Conservation (phyloP, 1,140 invertebrate species). For the Choristoneura fumiferana region DNA sequence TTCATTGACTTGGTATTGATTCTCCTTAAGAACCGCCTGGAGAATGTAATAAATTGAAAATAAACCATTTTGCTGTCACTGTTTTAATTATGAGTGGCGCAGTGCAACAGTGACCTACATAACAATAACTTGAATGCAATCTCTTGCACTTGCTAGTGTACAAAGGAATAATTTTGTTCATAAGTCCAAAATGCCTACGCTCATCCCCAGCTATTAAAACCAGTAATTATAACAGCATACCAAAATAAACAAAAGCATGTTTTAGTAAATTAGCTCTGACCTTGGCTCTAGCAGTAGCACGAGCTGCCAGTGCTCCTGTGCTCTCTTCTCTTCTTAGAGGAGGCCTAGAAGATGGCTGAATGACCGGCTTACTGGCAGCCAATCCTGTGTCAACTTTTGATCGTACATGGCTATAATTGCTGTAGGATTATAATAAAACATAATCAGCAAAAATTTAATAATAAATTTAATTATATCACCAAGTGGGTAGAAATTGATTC, state of each 20-base stretch:
- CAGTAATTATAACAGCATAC: no score
- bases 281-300: slow-evolving; percentile 47
- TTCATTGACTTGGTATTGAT: slow-evolving; percentile 41
- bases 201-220: no score
- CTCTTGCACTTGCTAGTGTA: no score
- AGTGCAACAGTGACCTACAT: no score
- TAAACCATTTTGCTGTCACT: not conserved
- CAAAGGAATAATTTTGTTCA: no score
- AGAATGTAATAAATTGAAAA: slow-evolving; percentile 28
- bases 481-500: slow-evolving; percentile 23
- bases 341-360: slow-evolving; percentile 49
- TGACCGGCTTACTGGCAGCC: slow-evolving; percentile 34
- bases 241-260: no score
- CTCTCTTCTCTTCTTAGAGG: slow-evolving; percentile 65
- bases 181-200: no score
- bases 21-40: slow-evolving; percentile 52
- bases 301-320: slow-evolving; percentile 51
- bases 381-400: slow-evolving; percentile 72
- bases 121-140: no score
- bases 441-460: not conserved
- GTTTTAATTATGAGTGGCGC: no score
- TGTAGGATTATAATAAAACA: slow-evolving; percentile 29
- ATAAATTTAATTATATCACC: not conserved
- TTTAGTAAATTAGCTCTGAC: slow-evolving; percentile 34
- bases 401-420: slow-evolving; percentile 69